Base-by-base conservation (phyloP, 2,797 vertebrate genomes). In the Xenopus petersii region DNA sequence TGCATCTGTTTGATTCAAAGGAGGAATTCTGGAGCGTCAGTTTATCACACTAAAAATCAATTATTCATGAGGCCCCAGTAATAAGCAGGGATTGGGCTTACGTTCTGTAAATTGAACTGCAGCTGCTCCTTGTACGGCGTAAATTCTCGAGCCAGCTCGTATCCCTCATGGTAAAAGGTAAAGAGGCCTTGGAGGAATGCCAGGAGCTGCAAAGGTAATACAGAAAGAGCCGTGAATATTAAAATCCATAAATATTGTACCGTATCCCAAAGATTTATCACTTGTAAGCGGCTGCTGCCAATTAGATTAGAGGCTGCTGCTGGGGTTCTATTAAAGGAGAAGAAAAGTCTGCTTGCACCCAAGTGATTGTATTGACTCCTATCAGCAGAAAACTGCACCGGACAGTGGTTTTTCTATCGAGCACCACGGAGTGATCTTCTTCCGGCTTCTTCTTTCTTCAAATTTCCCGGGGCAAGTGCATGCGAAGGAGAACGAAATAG, bases 131-230 rank as follows among this genome's bases (percentile, higher is more conserved):
- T 98, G 85, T 98, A 98, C 0, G 97, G 97, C 64, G 96, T 94
- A 84, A 99, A 98, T 85, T 98, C 97, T 81, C 92, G 94, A 75
- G 97, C 96, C 81, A 98, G 87, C 82, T 99, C 97, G 47, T 98
- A 99, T 83, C 97, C 97, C 86, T 99, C 97, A 0, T 99, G 97
- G 89, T 99, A 99, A 89, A 98, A 98, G 0, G 96, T 99, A 86
- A 98, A 98, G 84, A 99, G 85, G 6, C 97, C 97, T 87, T 99
- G 97, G 81, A 99, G 95, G 86, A 99, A 99, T 11, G 97, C 96
- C 88, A 99, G 84, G 73, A 99, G 90, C 97, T 99, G 90, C 79
- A 84, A 88, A 85, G 83, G 81, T 71, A 77, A 64, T 54, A 78
- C 10, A 56, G 54, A 56, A 16, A 56, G 54, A 54, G 55, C 67